Evolutionary conservation across 2,113 vertebrate genomes (phyloP), one percentile per base, ranked within the genome.

Genomic region (Perca flavescens): DNA sequence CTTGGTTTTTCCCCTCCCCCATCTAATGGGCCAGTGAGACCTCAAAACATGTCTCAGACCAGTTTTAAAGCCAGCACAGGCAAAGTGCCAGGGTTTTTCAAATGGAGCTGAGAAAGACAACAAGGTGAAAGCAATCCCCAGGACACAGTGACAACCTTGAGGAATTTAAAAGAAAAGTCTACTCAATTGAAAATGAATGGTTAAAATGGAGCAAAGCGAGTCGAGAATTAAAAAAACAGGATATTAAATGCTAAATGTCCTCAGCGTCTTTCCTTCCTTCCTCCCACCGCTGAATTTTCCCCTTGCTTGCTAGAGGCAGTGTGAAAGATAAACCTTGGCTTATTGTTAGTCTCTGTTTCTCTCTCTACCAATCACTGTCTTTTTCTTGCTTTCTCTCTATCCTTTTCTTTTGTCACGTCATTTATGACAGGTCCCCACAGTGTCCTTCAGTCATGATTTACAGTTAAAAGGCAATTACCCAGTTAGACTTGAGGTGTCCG

Each of bases 391-490:
- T 74, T 66, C 12, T 80, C 54, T 63, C 65, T 66, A 73, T 34
- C 34, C 19, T 75, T 16, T 70, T 58, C 82, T 68, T 67, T 80
- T 83, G 50, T 80, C 56, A 28, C 63, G 84, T 52, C 43, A 66
- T 89, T 84, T 79, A 86, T 89, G 88, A 79, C 85, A 77, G 86
- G 80, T 91, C 88, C 73, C 84, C 31, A 69, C 57, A 68, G 85
- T 88, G 86, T 89, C 87, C 89, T 90, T 92, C 84, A 90, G 69
- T 90, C 80, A 87, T 91, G 90, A 94, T 82, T 90, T 88, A 84
- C 72, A 77, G 88, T 86, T 94, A 92, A 94, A 93, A 90, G 86
- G 73, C 85, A 94, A 91, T 93, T 89, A 89, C 77, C 82, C 74
- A 75, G 62, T 92, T 84, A 80, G 83, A 83, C 86, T 71, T 14